phyloP scores from a whole-genome alignment of 2,888 invertebrate genomes.

The Alcis repandata region DNA sequence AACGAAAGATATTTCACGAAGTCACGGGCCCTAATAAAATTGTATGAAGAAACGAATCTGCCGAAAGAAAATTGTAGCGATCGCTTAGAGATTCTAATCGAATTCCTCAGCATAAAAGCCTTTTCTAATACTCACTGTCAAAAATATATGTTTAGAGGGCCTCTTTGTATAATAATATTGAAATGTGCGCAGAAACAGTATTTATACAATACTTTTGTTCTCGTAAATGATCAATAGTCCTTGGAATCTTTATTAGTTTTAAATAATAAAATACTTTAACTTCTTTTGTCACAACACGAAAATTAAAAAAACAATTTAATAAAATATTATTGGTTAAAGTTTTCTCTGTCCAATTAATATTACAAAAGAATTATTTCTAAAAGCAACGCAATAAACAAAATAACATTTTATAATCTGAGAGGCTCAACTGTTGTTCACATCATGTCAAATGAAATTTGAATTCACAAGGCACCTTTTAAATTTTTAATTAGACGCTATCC shows the following conservation, averaged over 20 bases:
- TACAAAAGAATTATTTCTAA: no score
- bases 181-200: slow-evolving; percentile 49
- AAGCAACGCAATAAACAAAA: no score
- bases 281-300: no score
- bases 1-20: slow-evolving; percentile 45
- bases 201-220: neutral
- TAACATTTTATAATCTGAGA: no score
- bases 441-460: no score
- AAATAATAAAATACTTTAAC: no score
- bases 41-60: slow-evolving; percentile 53
- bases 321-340: no score
- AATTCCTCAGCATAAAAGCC: slow-evolving; percentile 59
- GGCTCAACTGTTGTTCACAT: no score
- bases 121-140: slow-evolving; percentile 61
- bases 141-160: slow-evolving; percentile 59
- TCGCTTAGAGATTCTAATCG: slow-evolving; percentile 59
- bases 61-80: slow-evolving; percentile 56
- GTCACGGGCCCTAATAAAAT: slow-evolving; percentile 51
- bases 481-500: no score
- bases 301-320: no score
- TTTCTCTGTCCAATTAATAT: no score
- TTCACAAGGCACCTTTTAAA: no score
- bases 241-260: neutral
- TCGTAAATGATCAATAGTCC: neutral
- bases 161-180: slow-evolving; percentile 65